Evolutionary conservation across 30 jellyfish, hydroid and myxozoan genomes (phyloP), one percentile per base, ranked within the genome.

Genomic region (Hydractinia echinata): DNA sequence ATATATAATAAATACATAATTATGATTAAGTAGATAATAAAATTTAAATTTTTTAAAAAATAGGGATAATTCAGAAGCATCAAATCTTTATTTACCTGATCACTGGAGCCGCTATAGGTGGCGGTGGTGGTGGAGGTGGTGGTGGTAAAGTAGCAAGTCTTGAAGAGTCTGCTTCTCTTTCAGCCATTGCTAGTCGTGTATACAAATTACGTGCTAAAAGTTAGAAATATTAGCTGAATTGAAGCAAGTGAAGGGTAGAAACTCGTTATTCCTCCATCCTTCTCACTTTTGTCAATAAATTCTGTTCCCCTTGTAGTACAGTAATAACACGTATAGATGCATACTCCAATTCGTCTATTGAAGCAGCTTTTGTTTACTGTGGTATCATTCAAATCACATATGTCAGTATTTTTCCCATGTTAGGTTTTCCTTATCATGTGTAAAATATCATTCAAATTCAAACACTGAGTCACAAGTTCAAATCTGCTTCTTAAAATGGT

Each of bases 91-190:
- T 58, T 71, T 19, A 71, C 81, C 81, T 48, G 15, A 71, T 71
- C 7, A 71, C 81, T 50, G 81, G 81, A 48, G 81, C 81, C 69
- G 81, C 81, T 7, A 71, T 20, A 0, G 81, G 81, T 8, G 81
- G 81, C 9, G 81, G 81, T 19, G 81, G 81, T 51, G 81, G 81
- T 71, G 81, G 81, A 15, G 81, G 81, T 20, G 81, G 81, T 8
- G 81, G 81, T 19, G 52, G 52, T 8, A 8, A 8, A 8, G 60
- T 14, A 15, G 50, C 15, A 6, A 20, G n/a, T 9, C 60, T 54
- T 71, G 81, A 9, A 9, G 81, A 71, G 50, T 71, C 81, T 6
- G 50, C 51, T 50, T 20, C 55, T 4, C 81, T 30, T 19, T 71
- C 81, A 20, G 81, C 81, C 9, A 20, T 54, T 58, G 81, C 81